Conservation (phyloP, 2,797 vertebrate species). For the Adelosebastes latens region DNA sequence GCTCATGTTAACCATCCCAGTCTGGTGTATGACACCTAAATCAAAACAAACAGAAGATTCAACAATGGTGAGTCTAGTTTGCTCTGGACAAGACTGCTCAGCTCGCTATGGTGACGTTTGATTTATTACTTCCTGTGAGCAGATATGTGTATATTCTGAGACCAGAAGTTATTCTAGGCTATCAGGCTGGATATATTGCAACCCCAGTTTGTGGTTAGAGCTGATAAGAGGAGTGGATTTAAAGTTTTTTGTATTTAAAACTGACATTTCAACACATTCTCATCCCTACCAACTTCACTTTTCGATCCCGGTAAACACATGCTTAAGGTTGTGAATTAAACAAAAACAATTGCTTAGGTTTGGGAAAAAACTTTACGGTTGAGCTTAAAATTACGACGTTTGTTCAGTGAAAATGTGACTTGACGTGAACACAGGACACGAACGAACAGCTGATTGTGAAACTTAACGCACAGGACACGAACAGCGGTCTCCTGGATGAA, state of each 20-base stretch:
- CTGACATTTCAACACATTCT: not conserved
- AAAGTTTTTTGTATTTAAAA: not conserved
- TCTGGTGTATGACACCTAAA: not conserved
- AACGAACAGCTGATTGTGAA: too few relatives aligned
- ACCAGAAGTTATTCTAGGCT: not conserved
- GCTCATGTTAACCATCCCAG: not conserved
- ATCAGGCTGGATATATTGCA: not conserved
- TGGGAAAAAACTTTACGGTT: rapidly evolving
- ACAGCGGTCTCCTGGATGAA: too few relatives aligned
- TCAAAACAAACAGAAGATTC: not conserved
- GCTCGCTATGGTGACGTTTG: not conserved
- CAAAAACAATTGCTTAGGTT: too few relatives aligned
- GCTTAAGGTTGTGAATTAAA: too few relatives aligned
- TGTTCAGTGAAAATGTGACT: too few relatives aligned
- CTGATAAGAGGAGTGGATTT: not conserved
- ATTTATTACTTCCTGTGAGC: conserved; percentile 27
- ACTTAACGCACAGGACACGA: too few relatives aligned
- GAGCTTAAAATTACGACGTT: too few relatives aligned
- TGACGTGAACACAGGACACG: too few relatives aligned
- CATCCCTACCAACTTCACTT: too few relatives aligned
- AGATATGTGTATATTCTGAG: not conserved
- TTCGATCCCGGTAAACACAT: too few relatives aligned
- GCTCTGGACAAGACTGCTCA: not conserved
- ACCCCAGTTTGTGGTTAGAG: not conserved
- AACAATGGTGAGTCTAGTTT: not conserved